These are phyloP conservation scores for Podocnemis expansa DNA, from an alignment of 2,113 vertebrate genomes.

Conservation along the genomic window DNA sequence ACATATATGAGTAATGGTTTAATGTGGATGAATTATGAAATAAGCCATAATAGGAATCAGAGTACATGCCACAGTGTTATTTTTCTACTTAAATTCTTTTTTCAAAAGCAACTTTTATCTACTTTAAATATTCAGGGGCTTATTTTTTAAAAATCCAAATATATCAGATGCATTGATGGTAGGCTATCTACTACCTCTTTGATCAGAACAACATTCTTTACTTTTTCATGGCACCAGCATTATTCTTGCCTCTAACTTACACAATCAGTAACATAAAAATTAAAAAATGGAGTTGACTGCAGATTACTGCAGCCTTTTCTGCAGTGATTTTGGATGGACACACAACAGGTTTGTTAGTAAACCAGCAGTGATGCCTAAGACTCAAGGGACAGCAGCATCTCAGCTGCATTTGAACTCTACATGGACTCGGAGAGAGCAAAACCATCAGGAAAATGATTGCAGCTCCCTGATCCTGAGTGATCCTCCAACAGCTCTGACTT, in stretches of 20 bases:
- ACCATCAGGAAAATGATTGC: not conserved
- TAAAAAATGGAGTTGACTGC: fast-evolving
- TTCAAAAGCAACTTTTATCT: not conserved
- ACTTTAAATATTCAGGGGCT: not conserved
- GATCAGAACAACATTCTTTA: not conserved
- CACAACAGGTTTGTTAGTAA: not conserved
- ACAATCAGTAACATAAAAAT: not conserved
- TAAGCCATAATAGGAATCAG: not conserved
- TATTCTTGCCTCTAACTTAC: not conserved
- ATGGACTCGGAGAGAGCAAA: not conserved
- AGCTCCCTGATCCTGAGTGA: not conserved
- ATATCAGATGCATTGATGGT: not conserved
- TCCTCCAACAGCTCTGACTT: not conserved
- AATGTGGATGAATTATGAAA: constrained; percentile 17
- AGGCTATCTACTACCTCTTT: not conserved
- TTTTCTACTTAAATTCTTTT: not conserved
- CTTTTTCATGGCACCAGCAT: not conserved
- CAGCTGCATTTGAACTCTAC: fast-evolving
- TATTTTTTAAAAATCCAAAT: not conserved
- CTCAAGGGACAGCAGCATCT: not conserved
- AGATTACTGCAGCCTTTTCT: not conserved
- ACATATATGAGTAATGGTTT: constrained; percentile 25
- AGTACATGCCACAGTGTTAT: not conserved
- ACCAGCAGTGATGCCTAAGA: fast-evolving
- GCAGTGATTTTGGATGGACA: not conserved